phyloP scores from a whole-genome alignment of 2,888 invertebrate species.

The Drosophila greeni region DNA sequence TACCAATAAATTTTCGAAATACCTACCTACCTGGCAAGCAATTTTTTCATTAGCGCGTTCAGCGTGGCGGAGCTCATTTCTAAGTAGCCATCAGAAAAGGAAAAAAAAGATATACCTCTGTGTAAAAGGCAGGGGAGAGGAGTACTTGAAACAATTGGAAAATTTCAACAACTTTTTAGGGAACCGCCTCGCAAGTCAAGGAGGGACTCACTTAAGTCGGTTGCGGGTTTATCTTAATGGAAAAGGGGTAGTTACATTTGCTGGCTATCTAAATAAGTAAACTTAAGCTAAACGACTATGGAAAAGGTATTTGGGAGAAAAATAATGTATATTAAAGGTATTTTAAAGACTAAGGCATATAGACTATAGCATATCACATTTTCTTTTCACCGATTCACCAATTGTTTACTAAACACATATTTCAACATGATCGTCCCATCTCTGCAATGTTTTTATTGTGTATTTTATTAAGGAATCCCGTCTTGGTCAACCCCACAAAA shows the following conservation, averaged over 20 bases:
- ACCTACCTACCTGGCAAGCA: slow-evolving; percentile 59
- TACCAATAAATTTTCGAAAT: slow-evolving; percentile 67
- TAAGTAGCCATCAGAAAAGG: slow-evolving; percentile 20
- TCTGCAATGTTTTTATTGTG: neutral
- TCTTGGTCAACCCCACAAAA: slow-evolving; percentile 3
- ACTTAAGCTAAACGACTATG: no score
- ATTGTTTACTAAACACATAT: neutral
- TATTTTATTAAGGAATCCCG: slow-evolving; percentile 18
- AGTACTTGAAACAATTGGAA: slow-evolving; percentile 59
- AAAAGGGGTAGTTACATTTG: slow-evolving; percentile 3
- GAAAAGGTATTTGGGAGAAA: neutral
- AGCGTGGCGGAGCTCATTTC: slow-evolving; percentile 21
- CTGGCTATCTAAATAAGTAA: neutral
- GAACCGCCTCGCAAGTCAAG: slow-evolving; percentile 18
- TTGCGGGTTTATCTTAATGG: slow-evolving; percentile 8
- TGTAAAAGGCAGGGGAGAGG: slow-evolving; percentile 41
- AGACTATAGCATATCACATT: no score
- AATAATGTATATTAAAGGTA: neutral
- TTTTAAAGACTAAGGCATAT: neutral
- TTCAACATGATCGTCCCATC: neutral
- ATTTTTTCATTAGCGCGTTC: slow-evolving; percentile 67
- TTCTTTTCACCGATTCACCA: neutral
- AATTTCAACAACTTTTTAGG: slow-evolving; percentile 68
- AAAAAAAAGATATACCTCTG: neutral
- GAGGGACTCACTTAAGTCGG: slow-evolving; percentile 28